Evolutionary conservation across 1,140 invertebrate species (phyloP), one percentile per base, ranked within the genome.

Genomic region (Drosophila tropicalis): DNA sequence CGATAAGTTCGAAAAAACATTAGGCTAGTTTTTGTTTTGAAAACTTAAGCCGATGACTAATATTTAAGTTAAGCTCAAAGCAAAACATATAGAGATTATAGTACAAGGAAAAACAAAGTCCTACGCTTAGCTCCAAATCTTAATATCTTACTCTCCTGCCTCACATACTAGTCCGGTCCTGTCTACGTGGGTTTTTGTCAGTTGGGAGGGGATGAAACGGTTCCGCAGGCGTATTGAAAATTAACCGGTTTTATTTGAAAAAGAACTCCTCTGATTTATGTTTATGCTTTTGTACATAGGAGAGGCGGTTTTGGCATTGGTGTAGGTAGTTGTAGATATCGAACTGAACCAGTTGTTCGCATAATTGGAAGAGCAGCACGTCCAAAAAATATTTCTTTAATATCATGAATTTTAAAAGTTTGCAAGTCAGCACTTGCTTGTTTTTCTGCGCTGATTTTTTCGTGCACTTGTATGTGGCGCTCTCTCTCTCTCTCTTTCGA

Each of bases 171-270:
- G 44, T 17, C 44, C 44, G 44, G 17, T 22, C 44, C 44, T 51
- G 44, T 19, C 32, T 22, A 44, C 67, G 39, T 54, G 60, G 32
- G 32, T 6, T 56, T 56, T 25, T 29, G 29, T 3, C 29, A 56
- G 25, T 56, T 32, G 9, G 56, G 56, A 36, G 32, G 56, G 32
- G 56, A 36, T 47, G 58, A 64, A 73, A 73, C 54, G 62, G 67
- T 60, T 70, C 39, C 41, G 61, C 60, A 51, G 44, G 41, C 40
- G 62, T 32, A 51, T 62, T 63, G 12, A 51, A 51, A 15, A 47
- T 19, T 56, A 75, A 75, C 76, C 67, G 47, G 76, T 78, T 75
- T 66, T 41, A 22, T 22, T 51, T 47, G 17, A 41, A 34, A 39
- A 10, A 40, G 56, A 36, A 66, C 56, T 39, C 25, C 44, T 36